Evolutionary conservation across 2,797 vertebrate species (phyloP), one percentile per base, ranked within the genome.

Genomic region (Sylvilagus floridanus): DNA sequence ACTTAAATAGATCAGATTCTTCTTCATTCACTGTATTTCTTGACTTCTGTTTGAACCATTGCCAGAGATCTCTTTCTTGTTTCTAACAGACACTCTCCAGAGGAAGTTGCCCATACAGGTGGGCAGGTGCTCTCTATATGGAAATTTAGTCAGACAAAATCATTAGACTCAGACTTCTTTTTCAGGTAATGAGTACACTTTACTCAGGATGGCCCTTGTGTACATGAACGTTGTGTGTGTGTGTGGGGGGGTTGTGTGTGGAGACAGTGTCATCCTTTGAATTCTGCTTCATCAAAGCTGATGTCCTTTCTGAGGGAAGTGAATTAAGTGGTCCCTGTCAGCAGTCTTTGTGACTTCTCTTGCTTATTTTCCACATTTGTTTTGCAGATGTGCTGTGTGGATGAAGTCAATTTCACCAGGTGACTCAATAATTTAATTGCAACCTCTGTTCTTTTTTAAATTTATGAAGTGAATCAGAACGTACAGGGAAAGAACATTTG

Each of bases 401-500:
- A 87, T 75, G 14, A 84, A 71, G 37, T 88, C 68, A 50, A 91
- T 96, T 88, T 71, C 24, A 91, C 28, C 52, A 81, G 63, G 37
- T 85, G 88, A 82, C 72, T 91, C 72, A 71, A 78, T 92, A 22
- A 24, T 69, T 84, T 84, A 75, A 82, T 84, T 94, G 71, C 13
- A 84, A 73, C 4, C 11, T 13, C 35, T 75, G 12, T 12, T 93
- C 10, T 92, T 96, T 89, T 77, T 77, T 30, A 86, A 86, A 69
- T 85, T 90, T 92, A 50, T 60, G 88, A 90, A 93, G 42, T 63
- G 47, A 94, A 92, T 37, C 62, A 16, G 71, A 81, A 91, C 24
- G 6, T 71, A 86, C 35, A 42, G 85, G 19, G 28, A 84, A 65
- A 93, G n/a, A 75, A 7, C 3, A 52, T 83, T 91, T 85, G 16